These are phyloP conservation scores for Tupaia tana DNA, from an alignment of 2,113 vertebrate species.

Conservation along the genomic window DNA sequence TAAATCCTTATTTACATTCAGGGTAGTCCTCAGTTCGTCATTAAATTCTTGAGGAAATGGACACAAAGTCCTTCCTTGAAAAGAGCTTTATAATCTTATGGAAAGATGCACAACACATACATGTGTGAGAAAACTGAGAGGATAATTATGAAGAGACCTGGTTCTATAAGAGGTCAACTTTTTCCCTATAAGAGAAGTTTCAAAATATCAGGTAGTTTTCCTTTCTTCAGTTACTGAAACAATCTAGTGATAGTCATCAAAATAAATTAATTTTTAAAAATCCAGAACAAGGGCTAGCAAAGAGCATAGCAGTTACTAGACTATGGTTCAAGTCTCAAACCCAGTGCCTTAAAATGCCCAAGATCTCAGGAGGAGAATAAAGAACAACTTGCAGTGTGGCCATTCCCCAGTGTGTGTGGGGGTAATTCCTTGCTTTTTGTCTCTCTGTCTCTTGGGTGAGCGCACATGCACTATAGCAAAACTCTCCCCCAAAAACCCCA, in stretches of 20 bases:
- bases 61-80: not conserved
- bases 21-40: not conserved
- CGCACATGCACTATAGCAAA: no score
- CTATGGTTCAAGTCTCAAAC: no score
- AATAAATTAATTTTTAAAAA: not conserved
- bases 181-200: not conserved
- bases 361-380: no score
- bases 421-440: no score
- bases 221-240: not conserved
- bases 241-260: not conserved
- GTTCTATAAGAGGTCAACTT: not conserved
- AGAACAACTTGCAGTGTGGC: no score
- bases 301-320: no score
- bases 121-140: not conserved
- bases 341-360: no score
- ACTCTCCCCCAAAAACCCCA: no score
- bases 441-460: no score
- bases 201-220: not conserved
- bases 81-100: not conserved
- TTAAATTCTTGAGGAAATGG: not conserved
- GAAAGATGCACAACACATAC: not conserved
- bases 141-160: not conserved
- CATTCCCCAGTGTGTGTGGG: no score
- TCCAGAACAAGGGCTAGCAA: no score
- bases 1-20: not conserved